These are phyloP conservation scores for Heliconius erato DNA, from an alignment of 2,888 invertebrate species.

Conservation along the genomic window DNA sequence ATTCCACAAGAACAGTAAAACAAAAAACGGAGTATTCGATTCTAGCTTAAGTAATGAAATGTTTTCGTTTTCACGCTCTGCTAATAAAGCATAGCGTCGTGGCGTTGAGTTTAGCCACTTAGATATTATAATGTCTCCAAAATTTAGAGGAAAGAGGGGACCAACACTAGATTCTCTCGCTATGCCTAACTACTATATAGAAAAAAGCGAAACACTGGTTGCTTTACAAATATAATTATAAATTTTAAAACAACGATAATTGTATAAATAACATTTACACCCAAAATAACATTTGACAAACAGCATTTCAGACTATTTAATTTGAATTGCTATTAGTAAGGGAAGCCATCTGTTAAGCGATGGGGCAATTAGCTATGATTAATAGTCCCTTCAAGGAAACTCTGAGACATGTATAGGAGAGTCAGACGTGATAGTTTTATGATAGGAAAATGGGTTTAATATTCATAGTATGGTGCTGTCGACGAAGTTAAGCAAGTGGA, in stretches of 20 bases:
- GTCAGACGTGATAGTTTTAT: slow-evolving; percentile 15
- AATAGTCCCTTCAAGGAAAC: slow-evolving; percentile 30
- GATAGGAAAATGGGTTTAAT: background rate
- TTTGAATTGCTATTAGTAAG: slow-evolving; percentile 23
- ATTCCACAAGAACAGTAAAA: too few species aligned
- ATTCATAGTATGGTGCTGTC: background rate
- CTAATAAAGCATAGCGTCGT: too few species aligned
- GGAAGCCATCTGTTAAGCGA: slow-evolving; percentile 39
- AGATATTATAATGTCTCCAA: too few species aligned
- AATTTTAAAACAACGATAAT: background rate
- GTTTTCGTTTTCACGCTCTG: too few species aligned
- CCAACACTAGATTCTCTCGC: background rate
- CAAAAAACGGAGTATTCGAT: too few species aligned
- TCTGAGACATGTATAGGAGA: slow-evolving; percentile 14
- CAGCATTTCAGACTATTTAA: slow-evolving; percentile 14
- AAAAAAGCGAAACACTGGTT: background rate
- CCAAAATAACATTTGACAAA: background rate
- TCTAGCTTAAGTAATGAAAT: too few species aligned
- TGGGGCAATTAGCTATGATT: slow-evolving; percentile 39
- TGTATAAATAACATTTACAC: background rate
- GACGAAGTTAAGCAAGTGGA: background rate
- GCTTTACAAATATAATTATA: background rate
- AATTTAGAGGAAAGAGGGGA: background rate
- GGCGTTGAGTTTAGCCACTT: too few species aligned
- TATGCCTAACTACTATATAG: background rate